Percentiles rank a stretch among this genome's conserved stretches.
phyloP scores from a whole-genome alignment of 1,140 invertebrate genomes.

The Atta cephalotes region DNA sequence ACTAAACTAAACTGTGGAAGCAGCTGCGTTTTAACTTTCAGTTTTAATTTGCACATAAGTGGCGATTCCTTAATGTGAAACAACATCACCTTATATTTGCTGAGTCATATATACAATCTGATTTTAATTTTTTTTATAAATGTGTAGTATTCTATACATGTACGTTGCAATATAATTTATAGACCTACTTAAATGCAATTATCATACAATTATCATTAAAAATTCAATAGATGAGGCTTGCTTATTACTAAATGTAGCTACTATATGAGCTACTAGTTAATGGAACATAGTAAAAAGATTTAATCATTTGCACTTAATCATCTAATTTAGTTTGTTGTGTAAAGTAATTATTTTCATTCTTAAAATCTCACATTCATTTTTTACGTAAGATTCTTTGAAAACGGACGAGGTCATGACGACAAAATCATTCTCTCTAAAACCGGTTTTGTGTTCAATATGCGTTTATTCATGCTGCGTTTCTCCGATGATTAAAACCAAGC shows the following conservation, averaged over 20 bases:
- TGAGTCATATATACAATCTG: neutral
- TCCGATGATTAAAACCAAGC: slow-evolving; percentile 32
- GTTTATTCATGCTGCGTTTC: slow-evolving; percentile 3
- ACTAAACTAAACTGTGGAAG: slow-evolving; percentile 42
- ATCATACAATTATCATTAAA: neutral
- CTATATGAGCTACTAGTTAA: neutral
- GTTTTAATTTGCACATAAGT: slow-evolving; percentile 44
- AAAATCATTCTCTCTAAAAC: slow-evolving; percentile 25
- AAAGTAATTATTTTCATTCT: neutral
- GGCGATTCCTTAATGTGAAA: slow-evolving; percentile 30
- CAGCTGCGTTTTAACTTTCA: slow-evolving; percentile 57
- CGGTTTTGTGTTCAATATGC: neutral
- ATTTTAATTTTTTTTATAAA: slow-evolving; percentile 7
- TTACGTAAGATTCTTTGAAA: neutral
- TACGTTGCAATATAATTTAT: neutral
- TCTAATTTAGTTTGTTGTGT: neutral
- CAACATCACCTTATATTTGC: slow-evolving; percentile 39
- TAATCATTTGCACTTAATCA: neutral
- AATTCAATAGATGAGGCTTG: neutral
- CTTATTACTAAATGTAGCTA: neutral
- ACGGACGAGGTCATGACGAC: neutral
- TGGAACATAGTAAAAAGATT: neutral
- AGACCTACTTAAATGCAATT: neutral
- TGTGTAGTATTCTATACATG: neutral
- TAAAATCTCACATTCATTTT: neutral